Conservation (phyloP, 2,888 invertebrate species). For the Drosophila eohydei region DNA sequence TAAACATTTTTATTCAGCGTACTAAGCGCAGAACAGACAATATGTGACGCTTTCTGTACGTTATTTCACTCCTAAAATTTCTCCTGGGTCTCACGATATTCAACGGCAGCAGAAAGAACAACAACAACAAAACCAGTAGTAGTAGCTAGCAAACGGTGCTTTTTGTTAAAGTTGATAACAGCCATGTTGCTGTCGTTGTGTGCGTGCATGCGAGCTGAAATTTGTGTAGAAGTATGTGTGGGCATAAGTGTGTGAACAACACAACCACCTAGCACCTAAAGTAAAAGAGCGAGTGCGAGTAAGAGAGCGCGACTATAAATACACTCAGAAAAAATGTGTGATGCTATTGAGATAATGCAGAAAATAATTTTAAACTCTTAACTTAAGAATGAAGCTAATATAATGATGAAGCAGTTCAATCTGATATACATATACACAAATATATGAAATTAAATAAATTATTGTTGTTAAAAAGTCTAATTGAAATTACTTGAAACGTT, state of each 20-base stretch:
- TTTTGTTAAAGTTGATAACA: slow-evolving; percentile 77
- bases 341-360: neutral
- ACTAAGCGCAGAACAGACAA: neutral
- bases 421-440: neutral
- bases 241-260: slow-evolving; percentile 34
- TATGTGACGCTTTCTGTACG: neutral
- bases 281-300: slow-evolving; percentile 38
- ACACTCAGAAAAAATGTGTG: slow-evolving; percentile 36
- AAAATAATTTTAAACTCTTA: neutral
- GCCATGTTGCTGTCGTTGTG: slow-evolving; percentile 64
- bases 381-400: neutral
- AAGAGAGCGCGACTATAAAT: slow-evolving; percentile 37
- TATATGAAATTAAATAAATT: neutral
- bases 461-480: neutral
- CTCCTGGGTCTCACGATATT: slow-evolving; percentile 33
- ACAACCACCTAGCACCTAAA: slow-evolving; percentile 60
- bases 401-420: neutral
- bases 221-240: slow-evolving; percentile 5
- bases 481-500: neutral
- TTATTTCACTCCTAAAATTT: slow-evolving; percentile 12
- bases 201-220: slow-evolving; percentile 38
- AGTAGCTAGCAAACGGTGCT: slow-evolving; percentile 60
- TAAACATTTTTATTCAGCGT: no score
- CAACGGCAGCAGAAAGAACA: slow-evolving; percentile 13
- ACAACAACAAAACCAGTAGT: slow-evolving; percentile 24